A percentile compares a stretch with the other conserved stretches of the same genome.
Conservation (phyloP, 2,888 invertebrate genomes). For the Cheilosia impressa region DNA sequence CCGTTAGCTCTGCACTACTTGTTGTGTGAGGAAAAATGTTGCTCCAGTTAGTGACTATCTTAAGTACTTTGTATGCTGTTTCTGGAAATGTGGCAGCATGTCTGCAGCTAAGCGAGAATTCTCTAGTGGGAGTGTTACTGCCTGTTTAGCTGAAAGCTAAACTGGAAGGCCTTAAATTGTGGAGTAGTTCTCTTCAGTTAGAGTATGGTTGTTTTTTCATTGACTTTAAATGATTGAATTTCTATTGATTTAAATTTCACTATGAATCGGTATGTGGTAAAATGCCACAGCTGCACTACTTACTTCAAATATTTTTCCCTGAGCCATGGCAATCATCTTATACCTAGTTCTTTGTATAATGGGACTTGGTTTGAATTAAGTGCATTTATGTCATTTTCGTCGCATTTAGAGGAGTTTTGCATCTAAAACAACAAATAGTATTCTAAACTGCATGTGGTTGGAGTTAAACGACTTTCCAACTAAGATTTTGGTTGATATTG, state of each 20-base stretch:
- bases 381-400: constrained; percentile 74
- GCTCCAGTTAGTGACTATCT: constrained; percentile 70
- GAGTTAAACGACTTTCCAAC: too few species aligned
- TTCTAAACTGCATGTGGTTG: too few species aligned
- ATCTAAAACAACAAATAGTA: constrained; percentile 57
- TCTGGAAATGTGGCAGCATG: constrained; percentile 77
- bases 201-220: constrained; percentile 74
- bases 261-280: background rate
- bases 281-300: background rate
- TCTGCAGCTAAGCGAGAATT: constrained; percentile 76
- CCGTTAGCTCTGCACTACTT: constrained; percentile 71
- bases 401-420: constrained; percentile 72
- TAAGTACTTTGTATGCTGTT: constrained; percentile 73
- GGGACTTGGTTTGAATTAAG: constrained; percentile 68
- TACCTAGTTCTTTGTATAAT: constrained; percentile 75
- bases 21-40: constrained; percentile 70
- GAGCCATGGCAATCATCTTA: constrained; percentile 76
- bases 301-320: constrained; percentile 77
- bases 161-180: constrained; percentile 71
- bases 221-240: constrained; percentile 59
- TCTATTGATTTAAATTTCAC: constrained; percentile 21
- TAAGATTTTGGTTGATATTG: too few species aligned
- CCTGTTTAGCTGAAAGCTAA: constrained; percentile 46
- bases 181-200: constrained; percentile 60
- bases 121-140: constrained; percentile 73